Conservation (phyloP, 2,888 invertebrate genomes). For the Suillia variegata region DNA sequence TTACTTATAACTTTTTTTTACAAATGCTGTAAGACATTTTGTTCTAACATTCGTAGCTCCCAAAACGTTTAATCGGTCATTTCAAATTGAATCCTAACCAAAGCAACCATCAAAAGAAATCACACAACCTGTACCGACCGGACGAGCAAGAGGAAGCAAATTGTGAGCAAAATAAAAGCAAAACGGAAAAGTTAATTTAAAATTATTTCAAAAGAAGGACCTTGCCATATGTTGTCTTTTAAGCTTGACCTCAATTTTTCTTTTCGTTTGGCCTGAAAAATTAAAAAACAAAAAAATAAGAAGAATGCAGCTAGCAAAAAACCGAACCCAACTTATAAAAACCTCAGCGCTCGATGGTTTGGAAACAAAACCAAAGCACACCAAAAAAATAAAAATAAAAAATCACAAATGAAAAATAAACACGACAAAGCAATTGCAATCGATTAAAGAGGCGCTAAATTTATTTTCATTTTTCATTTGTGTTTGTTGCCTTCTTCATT, state of each 20-base stretch:
- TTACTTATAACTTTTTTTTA: too few relatives aligned
- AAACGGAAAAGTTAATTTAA: conserved; percentile 5
- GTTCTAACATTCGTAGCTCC: too few relatives aligned
- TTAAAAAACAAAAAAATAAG: background rate
- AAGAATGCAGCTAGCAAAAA: background rate
- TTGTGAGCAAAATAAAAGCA: background rate
- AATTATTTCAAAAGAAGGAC: conserved; percentile 14
- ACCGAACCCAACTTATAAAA: background rate
- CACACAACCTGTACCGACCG: too few relatives aligned
- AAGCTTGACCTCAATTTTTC: conserved; percentile 22
- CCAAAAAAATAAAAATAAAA: background rate
- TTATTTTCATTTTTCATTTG: too few relatives aligned
- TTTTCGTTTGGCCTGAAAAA: background rate
- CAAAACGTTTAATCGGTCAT: too few relatives aligned
- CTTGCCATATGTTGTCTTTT: conserved; percentile 16
- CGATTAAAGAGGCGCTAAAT: conserved; percentile 20
- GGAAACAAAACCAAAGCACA: background rate
- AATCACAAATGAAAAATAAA: background rate
- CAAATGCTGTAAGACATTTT: too few relatives aligned
- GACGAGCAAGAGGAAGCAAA: background rate
- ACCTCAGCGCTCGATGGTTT: too few relatives aligned
- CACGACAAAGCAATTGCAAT: background rate
- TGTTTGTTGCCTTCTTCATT: too few relatives aligned
- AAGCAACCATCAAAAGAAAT: too few relatives aligned
- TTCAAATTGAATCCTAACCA: too few relatives aligned